phyloP scores from a whole-genome alignment of 2,797 vertebrate species.

The Oophaga sylvatica region DNA sequence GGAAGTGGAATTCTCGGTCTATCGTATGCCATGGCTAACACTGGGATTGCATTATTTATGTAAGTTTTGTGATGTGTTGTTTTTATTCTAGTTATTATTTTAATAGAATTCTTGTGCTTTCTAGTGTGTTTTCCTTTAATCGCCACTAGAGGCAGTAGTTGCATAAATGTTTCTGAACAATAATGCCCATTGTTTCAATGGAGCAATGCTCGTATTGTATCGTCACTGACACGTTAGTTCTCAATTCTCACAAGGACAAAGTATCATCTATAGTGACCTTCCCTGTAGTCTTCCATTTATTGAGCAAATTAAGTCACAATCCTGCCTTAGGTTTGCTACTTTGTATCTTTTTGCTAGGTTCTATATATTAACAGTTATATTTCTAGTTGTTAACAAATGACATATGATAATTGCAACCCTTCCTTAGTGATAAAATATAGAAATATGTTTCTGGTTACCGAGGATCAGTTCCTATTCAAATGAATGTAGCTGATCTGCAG shows the following conservation, averaged over 20 bases:
- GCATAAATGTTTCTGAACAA: neutral
- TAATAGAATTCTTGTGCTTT: neutral
- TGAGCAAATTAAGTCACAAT: neutral
- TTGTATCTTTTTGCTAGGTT: neutral
- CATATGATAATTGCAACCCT: neutral
- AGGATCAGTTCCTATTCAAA: too few relatives aligned
- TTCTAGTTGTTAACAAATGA: neutral
- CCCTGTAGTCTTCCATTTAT: neutral
- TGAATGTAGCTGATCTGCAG: too few relatives aligned
- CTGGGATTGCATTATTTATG: conserved; percentile 96
- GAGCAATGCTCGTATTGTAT: neutral
- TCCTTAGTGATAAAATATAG: neutral
- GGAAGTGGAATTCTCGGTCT: conserved; percentile 97
- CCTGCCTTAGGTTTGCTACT: neutral
- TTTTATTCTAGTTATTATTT: neutral
- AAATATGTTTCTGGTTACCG: neutral
- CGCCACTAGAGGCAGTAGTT: conserved; percentile 17
- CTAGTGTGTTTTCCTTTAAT: neutral
- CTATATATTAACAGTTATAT: neutral
- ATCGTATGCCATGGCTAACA: conserved; percentile 98
- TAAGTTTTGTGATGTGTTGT: conserved; percentile 76
- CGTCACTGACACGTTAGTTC: neutral
- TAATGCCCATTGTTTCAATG: conserved; percentile 6
- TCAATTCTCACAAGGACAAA: neutral
- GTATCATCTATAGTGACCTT: neutral